Conservation (phyloP, 2,888 invertebrate genomes). For the Drepana falcataria region DNA sequence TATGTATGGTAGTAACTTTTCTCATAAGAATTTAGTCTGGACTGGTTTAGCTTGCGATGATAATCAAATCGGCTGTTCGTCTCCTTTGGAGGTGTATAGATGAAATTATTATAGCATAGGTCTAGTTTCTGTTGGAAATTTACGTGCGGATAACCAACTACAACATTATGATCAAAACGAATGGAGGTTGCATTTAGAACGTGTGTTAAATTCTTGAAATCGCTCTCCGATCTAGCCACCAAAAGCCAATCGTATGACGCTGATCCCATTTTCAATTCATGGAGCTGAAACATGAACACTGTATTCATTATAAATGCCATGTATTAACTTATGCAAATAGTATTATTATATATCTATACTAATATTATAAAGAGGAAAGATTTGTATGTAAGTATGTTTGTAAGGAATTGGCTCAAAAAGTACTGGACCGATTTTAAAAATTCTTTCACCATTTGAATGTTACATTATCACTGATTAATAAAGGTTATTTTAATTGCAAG, state of each 20-base stretch:
- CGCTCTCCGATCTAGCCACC: constrained; percentile 37
- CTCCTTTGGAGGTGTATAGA: constrained; percentile 27
- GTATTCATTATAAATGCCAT: not conserved
- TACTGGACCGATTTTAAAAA: no score
- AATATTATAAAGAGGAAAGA: no score
- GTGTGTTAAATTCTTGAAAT: constrained; percentile 43
- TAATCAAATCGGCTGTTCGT: constrained; percentile 2
- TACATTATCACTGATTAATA: no score
- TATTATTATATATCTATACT: no score
- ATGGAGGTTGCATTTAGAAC: constrained; percentile 52
- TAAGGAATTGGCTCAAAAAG: no score
- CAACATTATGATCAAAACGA: constrained; percentile 60
- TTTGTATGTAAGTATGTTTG: no score
- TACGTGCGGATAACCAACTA: constrained; percentile 39
- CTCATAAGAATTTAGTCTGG: not conserved
- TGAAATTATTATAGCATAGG: constrained; percentile 50
- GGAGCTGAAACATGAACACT: constrained; percentile 39
- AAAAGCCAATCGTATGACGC: constrained; percentile 62
- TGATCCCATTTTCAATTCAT: constrained; percentile 45
- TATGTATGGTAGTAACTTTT: not conserved
- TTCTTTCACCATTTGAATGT: no score
- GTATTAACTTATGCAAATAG: no score
- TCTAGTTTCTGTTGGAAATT: constrained; percentile 12
- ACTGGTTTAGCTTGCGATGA: not conserved
- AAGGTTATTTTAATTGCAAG: no score